Evolutionary conservation across 2,888 invertebrate genomes (phyloP), one percentile per base, ranked within the genome.

Genomic region (Cantharis nigra): DNA sequence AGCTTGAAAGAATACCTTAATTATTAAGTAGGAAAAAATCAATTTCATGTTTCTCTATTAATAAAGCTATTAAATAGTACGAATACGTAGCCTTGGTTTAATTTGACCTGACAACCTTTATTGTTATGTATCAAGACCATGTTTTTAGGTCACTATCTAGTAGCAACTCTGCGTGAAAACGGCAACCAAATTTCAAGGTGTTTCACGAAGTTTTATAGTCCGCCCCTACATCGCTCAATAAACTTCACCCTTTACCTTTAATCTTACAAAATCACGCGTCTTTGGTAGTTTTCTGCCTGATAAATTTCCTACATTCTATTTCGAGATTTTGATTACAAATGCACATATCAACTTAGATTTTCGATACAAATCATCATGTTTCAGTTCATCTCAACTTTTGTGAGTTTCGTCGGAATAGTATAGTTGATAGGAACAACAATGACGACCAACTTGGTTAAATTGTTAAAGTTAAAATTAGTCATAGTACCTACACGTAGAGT

Each of bases 91-190:
- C 49, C 49, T 49, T 49, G 49, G 49, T 7, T 49, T 49, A 49
- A 49, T 49, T 49, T 49, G 49, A 49, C 49, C 49, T 49, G 30
- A 70, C 20, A n/a, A 70, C 30, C 70, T 70, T 70, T 30, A 70
- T 74, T 71, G 69, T 77, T 71, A 74, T 74, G 71, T 75, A 78
- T 72, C 64, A 72, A 70, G 71, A 75, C 64, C 69, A 75, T 71
- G 78, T 75, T 78, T 75, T 20, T 75, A 78, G 78, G 78, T 78
- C 75, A 75, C 75, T 72, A 78, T 71, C 72, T 67, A 23, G 64
- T 63, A 70, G 64, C 71, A 70, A 23, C 33, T 63, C 71, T 71
- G 65, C 71, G 71, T 75, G 75, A 71, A 74, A 74, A 74, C 71
- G 69, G 74, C 74, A 77, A 74, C 71, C 70, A 71, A 73, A 71